Conservation (phyloP, 2,113 vertebrate genomes). For the Phaethornis superciliosus region DNA sequence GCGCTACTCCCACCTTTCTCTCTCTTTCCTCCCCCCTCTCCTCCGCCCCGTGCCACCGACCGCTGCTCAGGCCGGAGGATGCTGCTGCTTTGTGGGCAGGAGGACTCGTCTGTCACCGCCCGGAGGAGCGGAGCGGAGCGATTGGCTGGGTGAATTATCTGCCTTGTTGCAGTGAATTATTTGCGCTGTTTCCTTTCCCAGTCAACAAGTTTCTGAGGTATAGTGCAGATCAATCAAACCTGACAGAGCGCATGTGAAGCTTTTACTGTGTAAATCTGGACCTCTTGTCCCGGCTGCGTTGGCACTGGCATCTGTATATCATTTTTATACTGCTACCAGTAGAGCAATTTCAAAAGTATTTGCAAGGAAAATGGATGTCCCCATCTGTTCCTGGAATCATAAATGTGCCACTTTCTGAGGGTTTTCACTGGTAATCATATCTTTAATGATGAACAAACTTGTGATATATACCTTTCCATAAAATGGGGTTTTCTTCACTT, state of each 20-base stretch:
- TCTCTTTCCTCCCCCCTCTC: neutral
- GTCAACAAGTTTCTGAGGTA: slow-evolving; percentile 89
- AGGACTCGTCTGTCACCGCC: slow-evolving; percentile 82
- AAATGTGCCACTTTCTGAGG: slow-evolving; percentile 97
- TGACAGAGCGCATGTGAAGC: slow-evolving; percentile 85
- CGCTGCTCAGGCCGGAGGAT: slow-evolving; percentile 86
- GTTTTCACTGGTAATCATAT: slow-evolving; percentile 95
- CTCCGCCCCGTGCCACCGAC: slow-evolving; percentile 81
- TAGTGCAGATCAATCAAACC: slow-evolving; percentile 92
- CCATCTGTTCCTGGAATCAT: slow-evolving; percentile 98
- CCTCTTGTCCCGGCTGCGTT: slow-evolving; percentile 86
- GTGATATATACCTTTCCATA: slow-evolving; percentile 96
- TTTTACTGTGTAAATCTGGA: slow-evolving; percentile 92
- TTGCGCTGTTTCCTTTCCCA: slow-evolving; percentile 86
- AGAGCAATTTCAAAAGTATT: slow-evolving; percentile 97
- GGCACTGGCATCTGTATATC: slow-evolving; percentile 92
- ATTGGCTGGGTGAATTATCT: slow-evolving; percentile 82
- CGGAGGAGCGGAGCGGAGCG: slow-evolving; percentile 79
- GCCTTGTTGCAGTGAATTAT: slow-evolving; percentile 90
- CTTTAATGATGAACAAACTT: slow-evolving; percentile 98
- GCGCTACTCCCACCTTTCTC: slow-evolving; percentile 54
- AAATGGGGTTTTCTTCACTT: slow-evolving; percentile 87
- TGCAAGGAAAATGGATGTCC: slow-evolving; percentile 95
- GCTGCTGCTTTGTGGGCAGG: slow-evolving; percentile 86
- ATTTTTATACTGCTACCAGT: slow-evolving; percentile 99